Base-by-base conservation (phyloP, 2,113 vertebrate genomes). In the Oryzias woworae region DNA sequence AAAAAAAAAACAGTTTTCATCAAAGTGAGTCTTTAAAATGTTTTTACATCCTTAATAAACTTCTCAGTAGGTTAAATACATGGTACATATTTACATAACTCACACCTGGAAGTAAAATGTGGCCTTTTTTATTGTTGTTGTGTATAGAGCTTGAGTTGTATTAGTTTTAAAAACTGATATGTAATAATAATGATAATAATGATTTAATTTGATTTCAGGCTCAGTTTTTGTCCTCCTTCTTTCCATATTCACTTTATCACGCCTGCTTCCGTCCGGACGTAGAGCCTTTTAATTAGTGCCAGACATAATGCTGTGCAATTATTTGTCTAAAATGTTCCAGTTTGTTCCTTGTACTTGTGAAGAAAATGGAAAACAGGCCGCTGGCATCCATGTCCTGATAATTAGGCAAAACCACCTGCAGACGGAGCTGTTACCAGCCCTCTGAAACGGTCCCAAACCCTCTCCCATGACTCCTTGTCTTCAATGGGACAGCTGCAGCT, bases 321-420 rank as follows among this genome's bases (percentile, higher is more conserved):
- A 46, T 15, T 71, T 55, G 7, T 36, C 22, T 62, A 53, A 56
- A 60, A 47, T 63, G 55, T 5, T 55, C 50, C 64, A 65, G 61
- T 36, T 71, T 71, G 48, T 75, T 73, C 47, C 59, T 44, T 68
- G 26, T 65, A 82, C 46, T 14, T 7, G 63, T 52, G 31, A 77
- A 58, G 62, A 56, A 61, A 53, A 44, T 51, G 48, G 57, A 54
- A 66, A 61, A 55, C 46, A 18, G 55, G 62, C 66, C 74, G 24
- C 74, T 88, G 85, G 78, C 80, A 72, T 70, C 55, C 73, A 62
- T 47, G 55, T 47, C 57, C 68, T 59, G 65, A 77, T 78, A 77
- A 89, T 89, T 85, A 80, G 75, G 63, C 80, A 73, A 57, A 48
- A 71, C 78, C 85, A 90, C 86, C 86, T 86, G 87, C 86, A 69